Conservation (phyloP, 1,140 invertebrate genomes). For the Drosophila sturtevanti region DNA sequence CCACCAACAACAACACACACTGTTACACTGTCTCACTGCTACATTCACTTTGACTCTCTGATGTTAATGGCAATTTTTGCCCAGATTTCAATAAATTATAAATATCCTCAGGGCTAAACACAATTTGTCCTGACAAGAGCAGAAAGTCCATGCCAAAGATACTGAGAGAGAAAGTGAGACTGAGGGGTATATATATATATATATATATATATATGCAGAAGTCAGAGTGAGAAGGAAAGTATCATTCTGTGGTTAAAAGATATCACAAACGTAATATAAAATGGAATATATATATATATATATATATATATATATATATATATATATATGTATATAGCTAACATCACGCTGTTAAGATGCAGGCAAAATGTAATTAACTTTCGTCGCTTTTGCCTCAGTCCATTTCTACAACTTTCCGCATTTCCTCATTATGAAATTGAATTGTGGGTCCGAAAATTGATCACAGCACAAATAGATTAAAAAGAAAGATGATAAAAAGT, state of each 20-base stretch:
- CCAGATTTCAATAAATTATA: slow-evolving; percentile 76
- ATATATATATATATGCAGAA: slow-evolving; percentile 42
- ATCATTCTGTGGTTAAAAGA: not conserved
- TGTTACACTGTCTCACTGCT: not conserved
- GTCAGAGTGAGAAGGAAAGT: slow-evolving; percentile 6
- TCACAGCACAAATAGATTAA: not conserved
- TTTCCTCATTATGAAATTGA: not conserved
- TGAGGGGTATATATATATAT: too few species aligned
- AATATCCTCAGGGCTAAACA: slow-evolving; percentile 68
- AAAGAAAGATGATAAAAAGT: not conserved
- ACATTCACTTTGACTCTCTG: slow-evolving; percentile 9
- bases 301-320: not conserved
- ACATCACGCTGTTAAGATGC: not conserved
- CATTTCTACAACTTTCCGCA: not conserved
- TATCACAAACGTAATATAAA: not conserved
- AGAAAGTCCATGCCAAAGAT: slow-evolving; percentile 28
- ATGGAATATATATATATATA: not conserved
- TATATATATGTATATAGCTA: not conserved
- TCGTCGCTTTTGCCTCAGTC: not conserved
- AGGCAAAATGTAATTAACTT: slow-evolving; percentile 8
- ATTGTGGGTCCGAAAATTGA: slow-evolving; percentile 1
- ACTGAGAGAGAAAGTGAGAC: slow-evolving; percentile 18
- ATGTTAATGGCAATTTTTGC: slow-evolving; percentile 19
- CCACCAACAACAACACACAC: not conserved
- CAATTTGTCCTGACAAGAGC: slow-evolving; percentile 36